Evolutionary conservation across 1,140 invertebrate genomes (phyloP).

Genomic region (Bombyx mandarina): DNA sequence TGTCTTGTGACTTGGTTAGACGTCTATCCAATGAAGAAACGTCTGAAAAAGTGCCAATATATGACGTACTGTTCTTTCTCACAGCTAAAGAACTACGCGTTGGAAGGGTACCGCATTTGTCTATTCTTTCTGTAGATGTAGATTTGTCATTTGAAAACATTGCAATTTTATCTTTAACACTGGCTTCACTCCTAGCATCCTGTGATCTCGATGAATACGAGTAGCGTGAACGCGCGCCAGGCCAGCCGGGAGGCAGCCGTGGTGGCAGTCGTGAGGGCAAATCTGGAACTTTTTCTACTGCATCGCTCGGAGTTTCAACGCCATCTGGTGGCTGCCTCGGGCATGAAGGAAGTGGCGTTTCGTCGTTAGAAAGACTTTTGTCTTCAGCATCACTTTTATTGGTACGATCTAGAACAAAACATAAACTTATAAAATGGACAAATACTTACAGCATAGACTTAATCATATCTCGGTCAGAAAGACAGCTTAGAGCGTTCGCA

Average conservation of each 20-base stretch:
- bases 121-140: constrained; percentile 61
- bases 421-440: no score
- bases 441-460: neutral
- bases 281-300: constrained; percentile 73
- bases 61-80: constrained; percentile 42
- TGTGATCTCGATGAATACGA: constrained; percentile 72
- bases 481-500: no score
- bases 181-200: constrained; percentile 82
- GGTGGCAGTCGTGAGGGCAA: constrained; percentile 43
- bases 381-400: constrained; percentile 60
- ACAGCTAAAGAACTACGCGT: constrained; percentile 47
- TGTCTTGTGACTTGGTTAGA: constrained; percentile 61
- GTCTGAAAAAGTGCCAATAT: constrained; percentile 42
- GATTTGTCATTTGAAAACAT: constrained; percentile 80
- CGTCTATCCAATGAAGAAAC: constrained; percentile 54
- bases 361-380: constrained; percentile 63
- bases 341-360: constrained; percentile 63
- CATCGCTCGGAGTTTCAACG: constrained; percentile 86
- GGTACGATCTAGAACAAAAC: constrained; percentile 48
- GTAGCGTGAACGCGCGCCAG: constrained; percentile 41
- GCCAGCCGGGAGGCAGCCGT: constrained; percentile 40
- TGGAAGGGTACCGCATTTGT: constrained; percentile 66
- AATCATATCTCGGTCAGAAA: no score
- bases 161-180: constrained; percentile 89
- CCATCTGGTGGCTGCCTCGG: constrained; percentile 88